Percentiles rank a stretch among this genome's conserved stretches.
Evolutionary conservation across 2,888 invertebrate species (phyloP).

Genomic region (Thelaira solivaga): DNA sequence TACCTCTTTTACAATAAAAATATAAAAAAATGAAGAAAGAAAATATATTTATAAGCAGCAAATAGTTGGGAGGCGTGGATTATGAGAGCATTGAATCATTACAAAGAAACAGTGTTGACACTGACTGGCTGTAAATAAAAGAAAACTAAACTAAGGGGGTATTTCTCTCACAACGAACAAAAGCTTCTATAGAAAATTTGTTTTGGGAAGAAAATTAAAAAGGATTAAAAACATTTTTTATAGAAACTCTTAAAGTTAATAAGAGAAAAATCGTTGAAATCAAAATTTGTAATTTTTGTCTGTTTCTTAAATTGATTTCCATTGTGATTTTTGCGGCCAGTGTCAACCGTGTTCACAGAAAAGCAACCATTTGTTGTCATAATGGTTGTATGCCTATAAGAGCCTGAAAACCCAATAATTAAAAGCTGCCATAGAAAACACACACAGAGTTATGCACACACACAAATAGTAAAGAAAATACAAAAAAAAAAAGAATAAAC

Average conservation of each 20-base stretch:
- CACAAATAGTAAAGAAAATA: not conserved
- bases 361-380: constrained; percentile 53
- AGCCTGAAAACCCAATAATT: constrained; percentile 51
- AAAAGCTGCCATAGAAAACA: constrained; percentile 9
- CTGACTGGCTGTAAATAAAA: not conserved
- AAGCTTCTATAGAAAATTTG: not conserved
- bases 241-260: too few relatives aligned
- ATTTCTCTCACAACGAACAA: not conserved
- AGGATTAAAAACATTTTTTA: too few relatives aligned
- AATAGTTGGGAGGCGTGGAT: constrained; percentile 57
- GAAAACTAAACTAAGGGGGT: not conserved
- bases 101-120: constrained; percentile 9
- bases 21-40: not conserved
- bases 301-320: too few relatives aligned
- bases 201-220: not conserved
- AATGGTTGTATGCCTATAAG: constrained; percentile 36
- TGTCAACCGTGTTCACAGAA: constrained; percentile 21
- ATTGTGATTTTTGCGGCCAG: not conserved
- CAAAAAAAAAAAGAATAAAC: constrained; percentile 30
- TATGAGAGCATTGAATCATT: constrained; percentile 34
- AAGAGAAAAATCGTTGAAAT: too few relatives aligned
- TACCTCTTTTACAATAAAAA: constrained; percentile 44
- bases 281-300: too few relatives aligned
- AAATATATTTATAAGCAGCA: not conserved
- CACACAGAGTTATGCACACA: not conserved